A percentile compares a stretch with the other conserved stretches of the same genome.
Conservation (phyloP, 2,797 vertebrate genomes). For the Chloroceryle inda region DNA sequence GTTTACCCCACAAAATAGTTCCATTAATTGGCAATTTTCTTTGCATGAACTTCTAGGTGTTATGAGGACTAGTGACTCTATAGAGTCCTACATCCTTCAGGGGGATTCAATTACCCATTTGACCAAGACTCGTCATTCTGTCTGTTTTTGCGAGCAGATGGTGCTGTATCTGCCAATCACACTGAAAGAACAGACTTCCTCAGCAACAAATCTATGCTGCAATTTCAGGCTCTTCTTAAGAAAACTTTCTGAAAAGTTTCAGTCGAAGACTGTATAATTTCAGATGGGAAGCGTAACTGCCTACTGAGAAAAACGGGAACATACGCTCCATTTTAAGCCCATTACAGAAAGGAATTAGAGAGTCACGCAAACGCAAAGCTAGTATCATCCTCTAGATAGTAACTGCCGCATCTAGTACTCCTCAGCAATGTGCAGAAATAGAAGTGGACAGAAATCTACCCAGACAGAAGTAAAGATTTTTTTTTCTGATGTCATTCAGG, state of each 20-base stretch:
- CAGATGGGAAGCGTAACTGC: constrained; percentile 29
- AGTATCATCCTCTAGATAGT: constrained; percentile 25
- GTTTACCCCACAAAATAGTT: neutral
- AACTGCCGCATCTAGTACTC: constrained; percentile 15
- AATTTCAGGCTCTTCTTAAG: neutral
- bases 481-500: neutral
- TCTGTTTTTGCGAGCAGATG: fast-evolving
- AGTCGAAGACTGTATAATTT: neutral
- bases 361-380: constrained; percentile 7
- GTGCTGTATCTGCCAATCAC: neutral
- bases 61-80: neutral
- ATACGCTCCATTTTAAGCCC: constrained; percentile 42
- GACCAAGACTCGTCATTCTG: neutral
- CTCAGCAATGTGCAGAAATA: constrained; percentile 64
- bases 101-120: neutral
- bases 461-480: neutral
- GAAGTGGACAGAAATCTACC: constrained; percentile 12
- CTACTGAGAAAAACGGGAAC: constrained; percentile 56
- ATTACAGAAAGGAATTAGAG: constrained; percentile 45
- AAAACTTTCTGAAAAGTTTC: constrained; percentile 4
- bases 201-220: neutral
- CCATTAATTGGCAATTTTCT: neutral
- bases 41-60: neutral
- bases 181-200: neutral
- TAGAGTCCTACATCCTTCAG: neutral